Evolutionary conservation across 2,113 vertebrate species (phyloP).

Genomic region (Microcebus jonahi): DNA sequence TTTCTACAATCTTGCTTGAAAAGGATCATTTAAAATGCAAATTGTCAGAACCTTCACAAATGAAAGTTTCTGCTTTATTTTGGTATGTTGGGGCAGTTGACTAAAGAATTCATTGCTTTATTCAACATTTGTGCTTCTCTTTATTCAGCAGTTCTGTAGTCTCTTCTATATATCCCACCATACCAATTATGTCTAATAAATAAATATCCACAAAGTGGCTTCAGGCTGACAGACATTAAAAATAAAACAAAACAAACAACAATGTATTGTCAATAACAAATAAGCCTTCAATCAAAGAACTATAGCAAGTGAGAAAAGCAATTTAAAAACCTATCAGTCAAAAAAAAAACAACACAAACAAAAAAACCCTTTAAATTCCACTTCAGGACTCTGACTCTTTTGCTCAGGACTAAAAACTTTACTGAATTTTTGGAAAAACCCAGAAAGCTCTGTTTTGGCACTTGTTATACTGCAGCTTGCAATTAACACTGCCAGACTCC

Average conservation of each 20-base stretch:
- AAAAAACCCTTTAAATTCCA: conserved; percentile 88
- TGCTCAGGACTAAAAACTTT: conserved; percentile 88
- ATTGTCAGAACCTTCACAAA: conserved; percentile 62
- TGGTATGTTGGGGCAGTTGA: not conserved
- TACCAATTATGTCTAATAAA: conserved; percentile 45
- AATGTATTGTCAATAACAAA: conserved; percentile 87
- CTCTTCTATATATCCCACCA: not conserved
- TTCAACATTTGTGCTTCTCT: not conserved
- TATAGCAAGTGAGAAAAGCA: conserved; percentile 92
- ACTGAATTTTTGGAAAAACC: conserved; percentile 84
- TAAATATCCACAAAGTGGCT: conserved; percentile 75
- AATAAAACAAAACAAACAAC: conserved; percentile 20
- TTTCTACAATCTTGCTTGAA: conserved; percentile 75
- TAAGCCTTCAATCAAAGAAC: conserved; percentile 93
- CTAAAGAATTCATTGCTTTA: conserved; percentile 55
- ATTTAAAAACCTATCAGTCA: conserved; percentile 92
- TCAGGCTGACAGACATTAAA: conserved; percentile 75
- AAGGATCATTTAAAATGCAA: conserved; percentile 67
- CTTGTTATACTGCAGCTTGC: conserved; percentile 83
- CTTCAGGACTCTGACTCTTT: conserved; percentile 89
- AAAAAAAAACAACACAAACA: too few species aligned
- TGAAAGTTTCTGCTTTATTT: conserved; percentile 32
- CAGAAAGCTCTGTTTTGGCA: conserved; percentile 83
- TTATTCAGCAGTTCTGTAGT: not conserved
- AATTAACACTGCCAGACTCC: conserved; percentile 86